These are phyloP conservation scores for Nothobranchius kuhntae DNA, from an alignment of 2,113 vertebrate species.

Conservation along the genomic window DNA sequence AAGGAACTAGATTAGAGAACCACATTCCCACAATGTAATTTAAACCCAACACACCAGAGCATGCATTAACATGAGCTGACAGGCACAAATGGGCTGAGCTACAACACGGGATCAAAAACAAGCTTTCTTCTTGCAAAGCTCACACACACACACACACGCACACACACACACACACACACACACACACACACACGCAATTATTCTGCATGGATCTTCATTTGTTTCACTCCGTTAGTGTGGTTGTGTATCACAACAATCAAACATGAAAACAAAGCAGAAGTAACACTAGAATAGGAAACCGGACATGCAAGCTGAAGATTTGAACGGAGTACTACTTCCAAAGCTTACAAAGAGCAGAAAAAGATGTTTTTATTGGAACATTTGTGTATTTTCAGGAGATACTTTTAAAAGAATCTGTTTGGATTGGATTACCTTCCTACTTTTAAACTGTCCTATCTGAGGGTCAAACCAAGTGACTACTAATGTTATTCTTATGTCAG, in stretches of 20 bases:
- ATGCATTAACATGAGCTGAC: constrained; percentile 57
- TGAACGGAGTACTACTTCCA: neutral
- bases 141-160: too few relatives aligned
- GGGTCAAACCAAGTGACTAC: neutral
- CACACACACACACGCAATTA: neutral
- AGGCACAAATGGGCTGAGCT: constrained; percentile 11
- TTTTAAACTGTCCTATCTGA: neutral
- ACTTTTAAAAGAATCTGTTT: neutral
- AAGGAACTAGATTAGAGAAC: constrained; percentile 5
- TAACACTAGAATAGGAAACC: constrained; percentile 7
- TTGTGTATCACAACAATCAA: constrained; percentile 11
- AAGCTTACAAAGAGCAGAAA: too few relatives aligned
- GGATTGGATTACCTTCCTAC: too few relatives aligned
- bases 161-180: too few relatives aligned
- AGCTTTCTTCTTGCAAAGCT: constrained; percentile 10
- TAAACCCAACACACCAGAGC: constrained; percentile 5
- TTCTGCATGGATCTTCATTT: constrained; percentile 34
- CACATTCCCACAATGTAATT: constrained; percentile 3
- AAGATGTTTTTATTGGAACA: too few relatives aligned
- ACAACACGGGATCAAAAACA: constrained; percentile 63
- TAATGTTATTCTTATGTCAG: neutral
- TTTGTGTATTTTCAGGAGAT: too few relatives aligned
- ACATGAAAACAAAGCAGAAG: constrained; percentile 23
- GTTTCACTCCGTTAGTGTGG: constrained; percentile 11
- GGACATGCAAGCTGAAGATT: neutral